A percentile compares a stretch with the other conserved stretches of the same genome.
phyloP scores from a whole-genome alignment of 2,888 invertebrate genomes.

The Ormyrus thymus region DNA sequence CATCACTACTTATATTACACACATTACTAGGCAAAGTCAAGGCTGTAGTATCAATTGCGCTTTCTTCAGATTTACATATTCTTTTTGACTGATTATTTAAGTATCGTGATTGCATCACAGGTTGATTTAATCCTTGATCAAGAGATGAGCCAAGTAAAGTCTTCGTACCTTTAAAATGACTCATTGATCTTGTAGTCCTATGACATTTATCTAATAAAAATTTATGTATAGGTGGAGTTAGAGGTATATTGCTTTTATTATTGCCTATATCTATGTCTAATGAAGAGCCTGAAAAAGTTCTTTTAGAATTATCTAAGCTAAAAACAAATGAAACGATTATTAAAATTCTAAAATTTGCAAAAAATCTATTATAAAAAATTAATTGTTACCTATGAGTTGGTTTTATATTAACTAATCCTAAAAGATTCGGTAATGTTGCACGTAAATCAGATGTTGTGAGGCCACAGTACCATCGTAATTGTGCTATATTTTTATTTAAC shows the following conservation, averaged over 20 bases:
- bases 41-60: slow-evolving; percentile 69
- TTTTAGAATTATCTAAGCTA: slow-evolving; percentile 71
- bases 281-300: slow-evolving; percentile 74
- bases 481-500: slow-evolving; percentile 95
- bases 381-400: slow-evolving; percentile 67
- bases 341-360: not conserved
- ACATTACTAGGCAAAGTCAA: slow-evolving; percentile 65
- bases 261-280: slow-evolving; percentile 69
- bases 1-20: slow-evolving; percentile 66
- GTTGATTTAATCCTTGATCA: slow-evolving; percentile 71
- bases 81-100: slow-evolving; percentile 68
- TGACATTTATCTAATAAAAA: slow-evolving; percentile 69
- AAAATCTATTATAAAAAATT: slow-evolving; percentile 11
- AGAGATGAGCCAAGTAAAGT: slow-evolving; percentile 70
- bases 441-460: slow-evolving; percentile 85
- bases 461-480: slow-evolving; percentile 87
- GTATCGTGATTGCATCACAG: slow-evolving; percentile 61
- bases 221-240: slow-evolving; percentile 69
- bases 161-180: slow-evolving; percentile 68
- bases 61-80: slow-evolving; percentile 73
- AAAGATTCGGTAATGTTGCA: slow-evolving; percentile 86
- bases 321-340: not conserved
- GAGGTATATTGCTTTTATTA: slow-evolving; percentile 63
- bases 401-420: slow-evolving; percentile 77
- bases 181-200: slow-evolving; percentile 66